Evolutionary conservation across 2,888 invertebrate genomes (phyloP).

Genomic region (Graphium colonna): DNA sequence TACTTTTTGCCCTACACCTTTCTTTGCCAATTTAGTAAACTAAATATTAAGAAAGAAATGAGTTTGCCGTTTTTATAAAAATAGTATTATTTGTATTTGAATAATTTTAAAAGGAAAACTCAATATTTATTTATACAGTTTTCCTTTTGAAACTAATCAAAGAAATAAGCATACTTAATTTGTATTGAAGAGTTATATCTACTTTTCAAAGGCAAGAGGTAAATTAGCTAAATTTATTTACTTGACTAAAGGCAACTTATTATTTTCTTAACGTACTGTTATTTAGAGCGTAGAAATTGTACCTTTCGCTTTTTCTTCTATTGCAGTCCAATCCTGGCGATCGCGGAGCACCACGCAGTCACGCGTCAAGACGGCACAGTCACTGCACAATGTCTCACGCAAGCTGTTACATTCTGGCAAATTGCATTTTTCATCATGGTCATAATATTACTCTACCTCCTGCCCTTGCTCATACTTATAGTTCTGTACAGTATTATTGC

Average conservation of each 20-base stretch:
- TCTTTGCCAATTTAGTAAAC: conserved; percentile 14
- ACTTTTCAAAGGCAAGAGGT: too few relatives aligned
- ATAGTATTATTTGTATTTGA: too few relatives aligned
- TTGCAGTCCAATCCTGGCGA: conserved; percentile 89
- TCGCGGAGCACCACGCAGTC: conserved; percentile 85
- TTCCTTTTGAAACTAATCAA: too few relatives aligned
- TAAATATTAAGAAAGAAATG: conserved; percentile 13
- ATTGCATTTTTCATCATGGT: conserved; percentile 89
- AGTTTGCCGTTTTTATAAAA: too few relatives aligned
- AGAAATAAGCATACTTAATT: too few relatives aligned
- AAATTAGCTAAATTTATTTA: too few relatives aligned
- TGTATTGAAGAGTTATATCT: too few relatives aligned
- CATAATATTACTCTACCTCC: conserved; percentile 88
- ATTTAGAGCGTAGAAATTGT: conserved; percentile 23
- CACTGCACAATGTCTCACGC: conserved; percentile 88
- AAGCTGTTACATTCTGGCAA: conserved; percentile 87
- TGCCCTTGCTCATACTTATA: conserved; percentile 89
- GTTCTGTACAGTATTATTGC: conserved; percentile 91
- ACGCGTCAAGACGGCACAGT: conserved; percentile 85
- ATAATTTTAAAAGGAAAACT: too few relatives aligned
- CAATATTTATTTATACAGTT: too few relatives aligned
- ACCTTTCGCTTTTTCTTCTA: conserved; percentile 52
- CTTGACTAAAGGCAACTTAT: too few relatives aligned
- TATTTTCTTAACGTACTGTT: too few relatives aligned
- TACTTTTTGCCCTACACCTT: conserved; percentile 7